Conservation (phyloP, 2,888 invertebrate genomes). For the Plagiodera versicolora region DNA sequence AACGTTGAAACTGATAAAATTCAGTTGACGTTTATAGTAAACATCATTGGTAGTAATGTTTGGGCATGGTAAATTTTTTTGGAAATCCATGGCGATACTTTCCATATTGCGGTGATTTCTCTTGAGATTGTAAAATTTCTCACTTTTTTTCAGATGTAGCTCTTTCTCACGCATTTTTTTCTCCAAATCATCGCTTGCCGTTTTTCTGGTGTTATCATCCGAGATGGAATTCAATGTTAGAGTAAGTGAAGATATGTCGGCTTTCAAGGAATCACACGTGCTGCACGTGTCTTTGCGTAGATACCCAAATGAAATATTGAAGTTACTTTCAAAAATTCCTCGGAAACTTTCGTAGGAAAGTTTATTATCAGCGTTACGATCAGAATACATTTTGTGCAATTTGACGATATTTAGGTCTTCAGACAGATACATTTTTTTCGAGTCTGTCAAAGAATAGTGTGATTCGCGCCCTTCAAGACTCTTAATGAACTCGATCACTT, state of each 20-base stretch:
- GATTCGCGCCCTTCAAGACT: neutral
- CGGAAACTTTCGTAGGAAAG: slow-evolving; percentile 27
- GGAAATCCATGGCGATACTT: neutral
- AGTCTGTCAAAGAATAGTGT: slow-evolving; percentile 1
- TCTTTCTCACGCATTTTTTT: neutral
- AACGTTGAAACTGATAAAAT: neutral
- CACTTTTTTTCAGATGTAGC: slow-evolving; percentile 3
- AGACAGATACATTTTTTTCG: slow-evolving; percentile 14
- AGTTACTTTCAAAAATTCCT: slow-evolving; percentile 22
- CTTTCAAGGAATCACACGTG: slow-evolving; percentile 13
- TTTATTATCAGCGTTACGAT: slow-evolving; percentile 10
- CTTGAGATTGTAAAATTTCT: neutral
- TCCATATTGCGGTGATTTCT: slow-evolving; percentile 2
- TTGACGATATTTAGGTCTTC: slow-evolving; percentile 17
- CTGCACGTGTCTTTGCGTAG: slow-evolving; percentile 24
- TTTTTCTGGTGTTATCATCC: neutral
- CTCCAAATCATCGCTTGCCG: neutral
- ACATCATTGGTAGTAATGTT: neutral
- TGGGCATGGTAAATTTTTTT: neutral
- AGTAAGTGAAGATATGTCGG: too few species aligned
- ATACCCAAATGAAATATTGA: slow-evolving; percentile 28
- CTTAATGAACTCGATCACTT: neutral
- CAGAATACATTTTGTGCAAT: slow-evolving; percentile 16
- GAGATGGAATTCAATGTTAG: neutral
- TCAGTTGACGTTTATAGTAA: neutral